Evolutionary conservation across 1,140 invertebrate genomes (phyloP), one percentile per base, ranked within the genome.

Genomic region (Halictus rubicundus): DNA sequence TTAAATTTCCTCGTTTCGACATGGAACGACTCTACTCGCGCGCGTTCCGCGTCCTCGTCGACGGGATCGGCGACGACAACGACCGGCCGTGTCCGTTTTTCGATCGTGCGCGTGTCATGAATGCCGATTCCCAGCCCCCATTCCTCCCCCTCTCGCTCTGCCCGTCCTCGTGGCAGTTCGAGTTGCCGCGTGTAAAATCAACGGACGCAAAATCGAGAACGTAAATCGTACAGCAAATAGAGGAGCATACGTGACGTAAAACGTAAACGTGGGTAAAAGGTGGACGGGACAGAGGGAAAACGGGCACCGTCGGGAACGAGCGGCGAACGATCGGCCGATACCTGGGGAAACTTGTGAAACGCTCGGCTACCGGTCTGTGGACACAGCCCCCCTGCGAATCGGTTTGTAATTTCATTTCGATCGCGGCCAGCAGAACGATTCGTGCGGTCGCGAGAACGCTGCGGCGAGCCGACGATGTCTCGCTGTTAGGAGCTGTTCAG

Each of bases 381-480:
- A 60, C 54, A 46, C 37, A 23, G 46, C 2, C 64, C 27, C 64
- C 27, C 23, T 68, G 83, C 74, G 86, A 89, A 91, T 91, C 89
- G 88, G 87, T 90, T 91, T 89, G 88, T 91, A 91, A 91, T 91
- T 91, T 88, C 87, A 88, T 91, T 91, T 90, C 86, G 87, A 89
- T 83, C 85, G 69, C 80, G 66, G 61, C 78, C 78, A 78, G 9
- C 21, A 2, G 19, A 16, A 16, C 27, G 32, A n/a, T n/a, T 57
- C 19, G 19, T 21, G 27, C 23, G 12, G 10, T 23, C 23, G 37
- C 25, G 63, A 68, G 54, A 52, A 69, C 81, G 74, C 80, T 52
- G 5, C 12, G 7, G 23, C 80, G 71, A 54, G 73, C 19, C 21
- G 49, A 16, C 49, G 49, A 54, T 72, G 80, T 81, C 76, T 75